These are phyloP conservation scores for Oncorhynchus nerka DNA, from an alignment of 2,113 vertebrate genomes.

Conservation along the genomic window DNA sequence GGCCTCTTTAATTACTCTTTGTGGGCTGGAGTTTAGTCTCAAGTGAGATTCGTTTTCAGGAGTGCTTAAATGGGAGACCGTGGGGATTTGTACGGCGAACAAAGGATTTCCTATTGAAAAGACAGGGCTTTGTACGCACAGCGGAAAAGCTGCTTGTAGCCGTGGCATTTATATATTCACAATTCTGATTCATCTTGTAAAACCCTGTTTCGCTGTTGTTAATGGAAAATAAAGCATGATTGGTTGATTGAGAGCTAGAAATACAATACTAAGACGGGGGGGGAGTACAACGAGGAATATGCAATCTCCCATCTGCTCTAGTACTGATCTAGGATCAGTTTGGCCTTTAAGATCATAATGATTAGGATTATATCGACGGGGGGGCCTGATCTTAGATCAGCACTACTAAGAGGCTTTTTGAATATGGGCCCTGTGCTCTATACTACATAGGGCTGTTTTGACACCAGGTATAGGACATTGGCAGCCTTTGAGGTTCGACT, in stretches of 20 bases:
- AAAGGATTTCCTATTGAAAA: conserved; percentile 63
- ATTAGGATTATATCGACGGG: no score
- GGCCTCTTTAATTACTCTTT: conserved; percentile 53
- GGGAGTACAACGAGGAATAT: background rate
- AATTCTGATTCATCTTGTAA: conserved; percentile 66
- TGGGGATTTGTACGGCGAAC: conserved; percentile 59
- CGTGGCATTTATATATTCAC: conserved; percentile 50
- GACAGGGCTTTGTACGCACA: conserved; percentile 47
- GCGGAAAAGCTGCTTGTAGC: conserved; percentile 47
- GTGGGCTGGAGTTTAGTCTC: conserved; percentile 57
- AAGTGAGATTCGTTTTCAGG: conserved; percentile 41
- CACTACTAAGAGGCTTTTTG: no score
- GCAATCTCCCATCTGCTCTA: background rate
- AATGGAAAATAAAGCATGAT: conserved; percentile 66
- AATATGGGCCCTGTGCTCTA: no score
- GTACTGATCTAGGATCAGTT: no score
- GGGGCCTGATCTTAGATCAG: no score
- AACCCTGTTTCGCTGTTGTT: conserved; percentile 45
- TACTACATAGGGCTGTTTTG: conserved; percentile 16
- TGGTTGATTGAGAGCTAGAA: conserved; percentile 31
- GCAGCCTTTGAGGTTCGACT: conserved; percentile 22
- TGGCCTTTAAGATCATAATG: no score
- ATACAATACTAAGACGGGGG: background rate
- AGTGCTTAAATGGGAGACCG: conserved; percentile 53
- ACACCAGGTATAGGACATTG: conserved; percentile 25